Conservation (phyloP, 2,888 invertebrate genomes). For the Noctuana brunneofusca region DNA sequence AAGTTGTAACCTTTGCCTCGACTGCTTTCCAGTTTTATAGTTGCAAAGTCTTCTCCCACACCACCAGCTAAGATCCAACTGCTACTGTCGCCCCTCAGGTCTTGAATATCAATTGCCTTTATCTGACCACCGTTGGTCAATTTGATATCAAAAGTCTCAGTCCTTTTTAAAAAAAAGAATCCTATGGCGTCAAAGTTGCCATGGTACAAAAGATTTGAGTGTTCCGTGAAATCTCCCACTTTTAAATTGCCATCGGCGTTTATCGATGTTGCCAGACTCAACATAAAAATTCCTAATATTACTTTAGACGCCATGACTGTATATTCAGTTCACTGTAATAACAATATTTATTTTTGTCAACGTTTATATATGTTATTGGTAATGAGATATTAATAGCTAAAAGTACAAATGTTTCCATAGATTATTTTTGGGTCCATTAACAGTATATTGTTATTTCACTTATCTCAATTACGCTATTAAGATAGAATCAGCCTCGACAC, state of each 20-base stretch:
- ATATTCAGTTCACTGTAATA: neutral
- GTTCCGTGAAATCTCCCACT: constrained; percentile 18
- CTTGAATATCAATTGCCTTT: constrained; percentile 28
- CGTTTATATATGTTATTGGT: constrained; percentile 12
- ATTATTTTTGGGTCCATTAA: neutral
- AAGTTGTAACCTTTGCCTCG: constrained; percentile 27
- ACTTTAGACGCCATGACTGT: constrained; percentile 21
- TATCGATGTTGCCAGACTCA: constrained; percentile 9
- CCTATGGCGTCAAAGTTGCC: constrained; percentile 28
- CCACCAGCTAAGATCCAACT: constrained; percentile 30
- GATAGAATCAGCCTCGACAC: too few species aligned
- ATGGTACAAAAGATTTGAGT: constrained; percentile 16
- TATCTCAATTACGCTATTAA: neutral
- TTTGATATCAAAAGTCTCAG: constrained; percentile 22
- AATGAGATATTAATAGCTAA: constrained; percentile 27
- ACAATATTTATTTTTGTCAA: neutral
- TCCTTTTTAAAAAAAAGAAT: constrained; percentile 25
- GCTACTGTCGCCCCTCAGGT: constrained; percentile 27
- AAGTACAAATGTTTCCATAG: constrained; percentile 12
- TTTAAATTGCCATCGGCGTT: constrained; percentile 20
- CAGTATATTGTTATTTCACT: neutral
- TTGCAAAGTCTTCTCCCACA: constrained; percentile 24
- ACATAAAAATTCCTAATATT: constrained; percentile 3
- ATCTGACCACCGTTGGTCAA: constrained; percentile 28
- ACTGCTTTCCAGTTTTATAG: constrained; percentile 25